These are phyloP conservation scores for Strigamia transsilvanica DNA, from an alignment of 2,888 invertebrate species.

Conservation along the genomic window DNA sequence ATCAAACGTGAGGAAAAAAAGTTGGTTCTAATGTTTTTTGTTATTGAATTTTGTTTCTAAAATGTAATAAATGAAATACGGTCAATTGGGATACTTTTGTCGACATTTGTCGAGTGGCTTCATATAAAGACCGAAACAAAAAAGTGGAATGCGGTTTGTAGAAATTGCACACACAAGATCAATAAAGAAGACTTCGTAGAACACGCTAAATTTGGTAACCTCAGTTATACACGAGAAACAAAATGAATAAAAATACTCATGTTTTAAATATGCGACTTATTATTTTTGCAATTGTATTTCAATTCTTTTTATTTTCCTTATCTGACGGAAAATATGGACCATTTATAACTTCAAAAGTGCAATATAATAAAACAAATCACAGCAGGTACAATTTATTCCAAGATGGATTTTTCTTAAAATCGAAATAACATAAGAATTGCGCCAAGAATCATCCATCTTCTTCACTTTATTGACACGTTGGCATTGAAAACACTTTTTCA, in stretches of 20 bases:
- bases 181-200: constrained; percentile 39
- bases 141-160: constrained; percentile 3
- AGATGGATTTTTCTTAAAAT: background rate
- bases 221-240: constrained; percentile 26
- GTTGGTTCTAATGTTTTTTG: background rate
- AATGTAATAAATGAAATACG: constrained; percentile 12
- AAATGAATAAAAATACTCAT: constrained; percentile 10
- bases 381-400: constrained; percentile 7
- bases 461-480: constrained; percentile 20
- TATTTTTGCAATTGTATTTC: background rate
- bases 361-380: background rate
- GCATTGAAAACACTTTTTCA: constrained; percentile 44
- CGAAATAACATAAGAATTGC: background rate
- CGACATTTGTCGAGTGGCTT: constrained; percentile 30
- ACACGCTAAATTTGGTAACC: constrained; percentile 38
- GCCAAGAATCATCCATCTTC: constrained; percentile 19
- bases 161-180: constrained; percentile 19
- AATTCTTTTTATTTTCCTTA: background rate
- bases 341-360: background rate
- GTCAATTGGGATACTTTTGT: constrained; percentile 20
- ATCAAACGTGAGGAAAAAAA: background rate
- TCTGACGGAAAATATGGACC: background rate
- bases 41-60: constrained; percentile 5
- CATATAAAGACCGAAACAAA: background rate
- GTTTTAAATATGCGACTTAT: background rate